These are phyloP conservation scores for Chrysoperla carnea DNA, from an alignment of 1,140 invertebrate genomes.

Conservation along the genomic window DNA sequence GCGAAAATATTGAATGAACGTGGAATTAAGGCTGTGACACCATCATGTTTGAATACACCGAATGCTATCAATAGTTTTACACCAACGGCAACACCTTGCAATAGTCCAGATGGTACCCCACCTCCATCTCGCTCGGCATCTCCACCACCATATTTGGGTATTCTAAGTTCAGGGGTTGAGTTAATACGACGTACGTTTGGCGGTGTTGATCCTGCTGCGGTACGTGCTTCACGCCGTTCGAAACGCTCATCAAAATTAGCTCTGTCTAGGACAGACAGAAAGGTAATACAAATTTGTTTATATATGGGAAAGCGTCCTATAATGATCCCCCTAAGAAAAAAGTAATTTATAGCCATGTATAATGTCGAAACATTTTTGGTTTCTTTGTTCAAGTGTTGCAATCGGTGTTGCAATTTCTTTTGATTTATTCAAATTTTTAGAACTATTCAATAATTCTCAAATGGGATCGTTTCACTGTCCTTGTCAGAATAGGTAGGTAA, in stretches of 20 bases:
- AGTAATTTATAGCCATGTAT: too few relatives aligned
- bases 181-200: conserved; percentile 49
- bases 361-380: too few relatives aligned
- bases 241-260: conserved; percentile 1
- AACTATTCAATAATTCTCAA: too few relatives aligned
- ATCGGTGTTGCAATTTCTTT: too few relatives aligned
- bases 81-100: conserved; percentile 69
- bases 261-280: conserved; percentile 10
- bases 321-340: conserved; percentile 9
- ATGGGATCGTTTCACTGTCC: too few relatives aligned
- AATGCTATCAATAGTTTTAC: conserved; percentile 41
- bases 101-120: conserved; percentile 48
- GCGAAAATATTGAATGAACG: conserved; percentile 67
- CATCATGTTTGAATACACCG: conserved; percentile 46
- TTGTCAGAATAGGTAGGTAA: too few relatives aligned
- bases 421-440: too few relatives aligned
- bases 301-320: background rate
- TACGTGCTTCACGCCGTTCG: background rate
- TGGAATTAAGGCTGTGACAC: conserved; percentile 51
- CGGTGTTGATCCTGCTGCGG: conserved; percentile 17
- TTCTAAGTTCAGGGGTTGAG: conserved; percentile 55
- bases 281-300: conserved; percentile 7
- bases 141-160: conserved; percentile 29
- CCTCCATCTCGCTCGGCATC: conserved; percentile 36
- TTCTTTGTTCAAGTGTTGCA: too few relatives aligned